Percentiles rank a stretch among this genome's conserved stretches.
phyloP scores from a whole-genome alignment of 2,888 invertebrate genomes.

The Nasonovia ribisnigri region DNA sequence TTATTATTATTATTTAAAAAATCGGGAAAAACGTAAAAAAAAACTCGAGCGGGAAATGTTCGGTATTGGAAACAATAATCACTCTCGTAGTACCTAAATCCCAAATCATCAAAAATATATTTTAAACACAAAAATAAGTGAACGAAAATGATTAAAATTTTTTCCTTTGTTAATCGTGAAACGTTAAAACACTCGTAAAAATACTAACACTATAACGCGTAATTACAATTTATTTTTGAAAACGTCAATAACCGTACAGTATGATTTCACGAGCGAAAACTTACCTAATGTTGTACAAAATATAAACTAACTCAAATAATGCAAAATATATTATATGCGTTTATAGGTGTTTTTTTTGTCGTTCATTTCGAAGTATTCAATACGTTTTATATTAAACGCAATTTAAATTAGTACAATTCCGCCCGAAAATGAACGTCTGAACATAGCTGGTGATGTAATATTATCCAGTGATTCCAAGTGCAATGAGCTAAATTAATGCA shows the following conservation, averaged over 20 bases:
- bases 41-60: background rate
- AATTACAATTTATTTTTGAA: background rate
- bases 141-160: background rate
- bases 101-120: background rate
- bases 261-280: background rate
- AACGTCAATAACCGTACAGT: background rate
- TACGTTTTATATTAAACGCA: background rate
- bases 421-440: background rate
- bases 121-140: background rate
- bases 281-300: background rate
- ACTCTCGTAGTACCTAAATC: background rate
- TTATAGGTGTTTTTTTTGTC: background rate
- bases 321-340: background rate
- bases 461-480: background rate
- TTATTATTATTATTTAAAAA: conserved; percentile 1
- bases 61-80: background rate
- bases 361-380: background rate
- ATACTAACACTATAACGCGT: background rate
- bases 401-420: background rate
- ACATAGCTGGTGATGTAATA: background rate
- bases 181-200: background rate
- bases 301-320: background rate
- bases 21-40: background rate
- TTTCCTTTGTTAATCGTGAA: background rate
- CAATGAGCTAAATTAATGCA: background rate